Conservation (phyloP, 2,797 vertebrate species). For the Anas bernieri region DNA sequence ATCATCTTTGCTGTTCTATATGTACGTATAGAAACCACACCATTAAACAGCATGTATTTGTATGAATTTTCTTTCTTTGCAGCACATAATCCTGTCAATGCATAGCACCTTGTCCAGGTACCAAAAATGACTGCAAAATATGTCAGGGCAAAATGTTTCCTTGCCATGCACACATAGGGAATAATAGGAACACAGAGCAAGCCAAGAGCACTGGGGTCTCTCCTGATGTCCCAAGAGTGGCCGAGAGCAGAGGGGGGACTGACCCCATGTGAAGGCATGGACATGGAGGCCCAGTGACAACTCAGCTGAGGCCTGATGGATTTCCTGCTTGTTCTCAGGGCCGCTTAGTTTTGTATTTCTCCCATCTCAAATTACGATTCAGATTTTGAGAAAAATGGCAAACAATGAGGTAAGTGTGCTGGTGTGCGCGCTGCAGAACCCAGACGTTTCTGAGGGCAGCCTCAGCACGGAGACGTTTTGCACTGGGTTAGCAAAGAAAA, state of each 20-base stretch:
- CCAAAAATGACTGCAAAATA: not conserved
- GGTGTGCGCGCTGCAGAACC: not conserved
- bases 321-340: not conserved
- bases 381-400: not conserved
- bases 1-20: not conserved
- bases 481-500: not conserved
- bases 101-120: not conserved
- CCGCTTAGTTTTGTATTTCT: not conserved
- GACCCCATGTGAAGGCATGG: not conserved
- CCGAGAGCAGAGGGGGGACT: not conserved
- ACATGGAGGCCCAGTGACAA: not conserved
- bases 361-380: not conserved
- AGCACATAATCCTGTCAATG: not conserved
- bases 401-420: not conserved
- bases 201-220: not conserved
- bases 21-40: not conserved
- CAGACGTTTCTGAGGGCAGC: not conserved
- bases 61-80: not conserved
- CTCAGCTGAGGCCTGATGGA: not conserved
- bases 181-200: not conserved
- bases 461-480: fast-evolving
- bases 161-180: not conserved
- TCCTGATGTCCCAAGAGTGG: not conserved
- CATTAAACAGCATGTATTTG: not conserved
- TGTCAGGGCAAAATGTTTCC: not conserved